These are phyloP conservation scores for Hypsopygia costalis DNA, from an alignment of 2,888 invertebrate genomes.

Conservation along the genomic window DNA sequence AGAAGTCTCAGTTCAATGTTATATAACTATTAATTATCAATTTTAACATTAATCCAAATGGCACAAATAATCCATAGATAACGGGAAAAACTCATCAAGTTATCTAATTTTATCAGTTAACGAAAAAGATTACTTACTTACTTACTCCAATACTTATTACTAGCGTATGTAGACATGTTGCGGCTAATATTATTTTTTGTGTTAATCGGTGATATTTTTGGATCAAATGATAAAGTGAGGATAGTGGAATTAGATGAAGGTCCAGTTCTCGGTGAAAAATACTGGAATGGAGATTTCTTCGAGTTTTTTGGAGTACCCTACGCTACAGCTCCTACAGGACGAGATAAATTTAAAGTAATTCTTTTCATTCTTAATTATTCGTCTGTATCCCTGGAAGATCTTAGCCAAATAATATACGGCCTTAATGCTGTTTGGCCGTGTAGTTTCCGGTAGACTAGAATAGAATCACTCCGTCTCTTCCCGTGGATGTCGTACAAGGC, in stretches of 20 bases:
- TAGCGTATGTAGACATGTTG: slow-evolving; percentile 35
- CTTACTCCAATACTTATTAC: slow-evolving; percentile 16
- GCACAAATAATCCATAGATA: not conserved
- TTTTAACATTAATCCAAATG: not conserved
- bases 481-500: too few relatives aligned
- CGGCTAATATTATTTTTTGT: slow-evolving; percentile 29
- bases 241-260: slow-evolving; percentile 51
- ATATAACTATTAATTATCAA: not conserved
- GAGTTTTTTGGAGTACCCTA: slow-evolving; percentile 67
- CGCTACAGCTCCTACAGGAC: slow-evolving; percentile 53
- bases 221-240: slow-evolving; percentile 31
- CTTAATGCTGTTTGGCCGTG: too few relatives aligned
- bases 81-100: slow-evolving; percentile 2
- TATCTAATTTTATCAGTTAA: slow-evolving; percentile 15
- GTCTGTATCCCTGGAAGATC: too few relatives aligned
- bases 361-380: too few relatives aligned
- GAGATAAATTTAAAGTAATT: slow-evolving; percentile 58
- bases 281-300: slow-evolving; percentile 65
- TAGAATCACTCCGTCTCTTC: too few relatives aligned
- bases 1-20: too few relatives aligned
- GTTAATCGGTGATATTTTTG: slow-evolving; percentile 27
- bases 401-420: too few relatives aligned
- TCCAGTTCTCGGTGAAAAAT: slow-evolving; percentile 49
- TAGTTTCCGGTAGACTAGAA: too few relatives aligned
- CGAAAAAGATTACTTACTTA: slow-evolving; percentile 12